Conservation (phyloP, 2,888 invertebrate genomes). For the Junonia oenone region DNA sequence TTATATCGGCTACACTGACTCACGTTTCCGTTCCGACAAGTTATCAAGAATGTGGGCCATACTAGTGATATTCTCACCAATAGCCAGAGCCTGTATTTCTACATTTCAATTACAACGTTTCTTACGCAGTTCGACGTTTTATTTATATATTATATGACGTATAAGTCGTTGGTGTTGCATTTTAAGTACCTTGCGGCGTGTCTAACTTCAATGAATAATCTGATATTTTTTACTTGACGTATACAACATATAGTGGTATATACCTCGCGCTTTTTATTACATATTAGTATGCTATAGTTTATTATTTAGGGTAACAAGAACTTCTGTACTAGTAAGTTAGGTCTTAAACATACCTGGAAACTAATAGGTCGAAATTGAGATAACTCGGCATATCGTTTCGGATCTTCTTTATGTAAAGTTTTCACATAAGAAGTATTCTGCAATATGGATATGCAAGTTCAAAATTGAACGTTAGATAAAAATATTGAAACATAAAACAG, state of each 20-base stretch:
- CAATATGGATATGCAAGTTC: slow-evolving; percentile 31
- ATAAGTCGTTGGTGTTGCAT: background rate
- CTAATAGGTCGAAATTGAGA: slow-evolving; percentile 42
- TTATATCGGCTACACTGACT: slow-evolving; percentile 44
- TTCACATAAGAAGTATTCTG: slow-evolving; percentile 55
- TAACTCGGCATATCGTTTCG: slow-evolving; percentile 45
- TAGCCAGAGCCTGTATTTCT: slow-evolving; percentile 38
- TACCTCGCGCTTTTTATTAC: too few species aligned
- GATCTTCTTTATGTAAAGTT: slow-evolving; percentile 56
- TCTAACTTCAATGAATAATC: background rate
- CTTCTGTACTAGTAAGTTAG: too few species aligned
- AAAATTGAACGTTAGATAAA: background rate
- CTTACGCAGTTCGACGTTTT: slow-evolving; percentile 26
- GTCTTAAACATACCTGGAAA: slow-evolving; percentile 47
- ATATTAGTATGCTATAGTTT: too few species aligned
- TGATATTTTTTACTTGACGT: background rate
- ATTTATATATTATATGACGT: slow-evolving; percentile 6
- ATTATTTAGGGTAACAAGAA: background rate
- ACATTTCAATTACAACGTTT: slow-evolving; percentile 40
- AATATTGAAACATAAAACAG: background rate
- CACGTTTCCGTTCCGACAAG: slow-evolving; percentile 62
- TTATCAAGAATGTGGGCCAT: slow-evolving; percentile 67
- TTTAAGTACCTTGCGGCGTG: background rate
- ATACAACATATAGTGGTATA: too few species aligned
- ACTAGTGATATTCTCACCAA: slow-evolving; percentile 52